These are phyloP conservation scores for Subacronicta megacephala DNA, from an alignment of 2,888 invertebrate species.

Conservation along the genomic window DNA sequence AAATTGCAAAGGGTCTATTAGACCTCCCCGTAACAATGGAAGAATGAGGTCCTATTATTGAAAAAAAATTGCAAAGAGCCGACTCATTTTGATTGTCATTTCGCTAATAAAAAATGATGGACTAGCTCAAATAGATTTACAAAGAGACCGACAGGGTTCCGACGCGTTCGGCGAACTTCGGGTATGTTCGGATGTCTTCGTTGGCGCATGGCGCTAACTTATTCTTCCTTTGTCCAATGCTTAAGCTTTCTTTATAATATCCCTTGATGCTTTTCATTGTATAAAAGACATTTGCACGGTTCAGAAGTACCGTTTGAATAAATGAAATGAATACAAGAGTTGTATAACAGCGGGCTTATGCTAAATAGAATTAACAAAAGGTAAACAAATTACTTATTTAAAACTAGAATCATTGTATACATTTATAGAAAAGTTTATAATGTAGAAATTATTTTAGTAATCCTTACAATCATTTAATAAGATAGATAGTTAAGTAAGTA, in stretches of 20 bases:
- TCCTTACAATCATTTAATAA: too few relatives aligned
- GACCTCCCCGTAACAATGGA: constrained; percentile 79
- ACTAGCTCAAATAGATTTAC: constrained; percentile 68
- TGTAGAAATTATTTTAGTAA: too few relatives aligned
- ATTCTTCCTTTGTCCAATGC: constrained; percentile 3
- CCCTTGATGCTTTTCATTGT: constrained; percentile 7
- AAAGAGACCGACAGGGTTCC: constrained; percentile 52
- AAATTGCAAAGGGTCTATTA: constrained; percentile 69
- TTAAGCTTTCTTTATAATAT: constrained; percentile 33
- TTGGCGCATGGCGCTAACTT: constrained; percentile 65
- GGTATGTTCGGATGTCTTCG: constrained; percentile 38
- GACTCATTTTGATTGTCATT: constrained; percentile 73
- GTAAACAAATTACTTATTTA: too few relatives aligned
- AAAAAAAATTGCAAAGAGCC: constrained; percentile 75
- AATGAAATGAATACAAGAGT: constrained; percentile 16
- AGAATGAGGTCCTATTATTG: constrained; percentile 70
- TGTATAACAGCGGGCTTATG: background rate
- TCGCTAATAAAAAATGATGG: constrained; percentile 74
- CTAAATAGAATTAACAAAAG: constrained; percentile 3
- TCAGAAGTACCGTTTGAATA: constrained; percentile 9
- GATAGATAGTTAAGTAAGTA: too few relatives aligned
- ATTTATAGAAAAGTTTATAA: background rate
- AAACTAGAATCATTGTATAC: constrained; percentile 6
- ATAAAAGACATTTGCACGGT: constrained; percentile 29
- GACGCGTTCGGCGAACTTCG: constrained; percentile 34